Evolutionary conservation across 1,140 invertebrate genomes (phyloP), one percentile per base, ranked within the genome.

Genomic region (Rhyacophila brunnea): DNA sequence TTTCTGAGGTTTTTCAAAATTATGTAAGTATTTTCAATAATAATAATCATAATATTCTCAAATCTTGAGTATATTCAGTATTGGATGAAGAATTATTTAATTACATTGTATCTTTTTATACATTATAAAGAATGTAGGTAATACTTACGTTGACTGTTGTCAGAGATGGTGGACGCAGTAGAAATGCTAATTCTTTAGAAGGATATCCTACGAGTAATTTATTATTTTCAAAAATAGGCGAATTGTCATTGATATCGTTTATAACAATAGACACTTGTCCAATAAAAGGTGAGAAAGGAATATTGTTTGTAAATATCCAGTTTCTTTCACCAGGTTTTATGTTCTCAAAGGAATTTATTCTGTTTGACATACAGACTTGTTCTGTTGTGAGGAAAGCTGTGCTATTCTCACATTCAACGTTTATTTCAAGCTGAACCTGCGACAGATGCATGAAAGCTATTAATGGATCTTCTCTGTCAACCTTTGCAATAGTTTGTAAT

Each of bases 181-280:
- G 59, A 9, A 71, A 66, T 59, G 71, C 69, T 9, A 80, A 64
- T 58, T 76, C 68, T 14, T 62, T 40, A 35, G 60, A 46, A 3
- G 80, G 79, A 64, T 79, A 81, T n/a, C 77, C 78, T 17, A 77
- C 70, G 9, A 69, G 67, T 48, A 78, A 64, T n/a, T 74, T 70
- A 58, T 72, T 70, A n/a, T 64, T 66, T 48, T 70, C 53, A 63
- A 80, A 80, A 62, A 74, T 68, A 4, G 79, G 78, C 14, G 57
- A 17, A 57, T 81, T 77, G 50, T 81, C 77, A 60, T 81, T 81
- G 6, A 78, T 77, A 64, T 81, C 79, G n/a, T 73, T 71, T 3
- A 81, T 73, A 36, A 79, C 75, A 14, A 80, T 59, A 49, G 75
- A 74, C 3, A 81, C 71, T 23, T 78, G 64, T 42, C 70, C 75